A percentile compares a stretch with the other conserved stretches of the same genome.
These are phyloP conservation scores for Piaya cayana DNA, from an alignment of 2,113 vertebrate species.

Conservation along the genomic window DNA sequence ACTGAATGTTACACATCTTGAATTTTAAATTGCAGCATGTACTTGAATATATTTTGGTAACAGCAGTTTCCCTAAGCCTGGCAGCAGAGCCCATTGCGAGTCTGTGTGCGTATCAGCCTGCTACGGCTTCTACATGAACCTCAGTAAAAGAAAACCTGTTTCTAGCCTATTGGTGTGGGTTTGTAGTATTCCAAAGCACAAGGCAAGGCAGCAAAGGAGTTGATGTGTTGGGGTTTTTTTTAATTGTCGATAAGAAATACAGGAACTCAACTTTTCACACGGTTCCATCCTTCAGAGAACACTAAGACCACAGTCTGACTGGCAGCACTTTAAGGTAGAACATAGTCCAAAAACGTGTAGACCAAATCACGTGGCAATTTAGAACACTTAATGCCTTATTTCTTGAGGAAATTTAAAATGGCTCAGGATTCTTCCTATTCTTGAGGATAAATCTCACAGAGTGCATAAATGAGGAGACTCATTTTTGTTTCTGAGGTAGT, in stretches of 20 bases:
- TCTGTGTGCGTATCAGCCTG: rapidly evolving
- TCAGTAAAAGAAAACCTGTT: background rate
- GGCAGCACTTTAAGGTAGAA: background rate
- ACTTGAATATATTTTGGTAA: background rate
- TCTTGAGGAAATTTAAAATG: background rate
- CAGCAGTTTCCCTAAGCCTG: background rate
- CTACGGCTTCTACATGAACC: background rate
- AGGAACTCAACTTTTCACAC: background rate
- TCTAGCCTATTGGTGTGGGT: background rate
- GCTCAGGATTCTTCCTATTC: background rate
- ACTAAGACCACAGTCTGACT: background rate
- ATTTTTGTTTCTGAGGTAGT: background rate
- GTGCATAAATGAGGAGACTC: background rate
- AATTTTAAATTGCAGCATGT: background rate
- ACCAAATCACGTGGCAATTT: background rate
- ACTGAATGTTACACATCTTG: background rate
- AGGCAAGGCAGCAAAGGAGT: background rate
- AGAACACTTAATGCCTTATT: background rate
- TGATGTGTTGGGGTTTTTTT: background rate
- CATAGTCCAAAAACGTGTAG: background rate
- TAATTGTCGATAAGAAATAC: background rate
- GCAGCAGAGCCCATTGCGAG: background rate
- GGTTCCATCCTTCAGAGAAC: background rate
- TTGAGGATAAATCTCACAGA: background rate
- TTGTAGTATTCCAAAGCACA: background rate